A percentile compares a stretch with the other conserved stretches of the same genome.
These are phyloP conservation scores for Scomber colias DNA, from an alignment of 2,113 vertebrate species.

Conservation along the genomic window DNA sequence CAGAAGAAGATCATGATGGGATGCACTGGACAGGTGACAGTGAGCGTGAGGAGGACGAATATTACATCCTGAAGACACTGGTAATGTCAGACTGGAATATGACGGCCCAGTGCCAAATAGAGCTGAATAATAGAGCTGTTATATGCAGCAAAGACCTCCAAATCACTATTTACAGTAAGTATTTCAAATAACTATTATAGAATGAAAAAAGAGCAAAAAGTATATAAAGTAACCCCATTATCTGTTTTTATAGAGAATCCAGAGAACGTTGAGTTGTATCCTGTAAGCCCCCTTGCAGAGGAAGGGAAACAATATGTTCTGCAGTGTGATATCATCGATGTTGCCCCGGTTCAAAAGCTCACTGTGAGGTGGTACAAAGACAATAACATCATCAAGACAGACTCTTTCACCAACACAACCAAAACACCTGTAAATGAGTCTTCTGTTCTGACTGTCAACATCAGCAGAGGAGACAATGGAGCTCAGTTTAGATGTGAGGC, in stretches of 20 bases:
- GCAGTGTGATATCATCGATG: constrained; percentile 72
- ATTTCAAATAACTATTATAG: neutral
- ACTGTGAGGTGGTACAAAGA: constrained; percentile 63
- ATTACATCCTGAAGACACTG: rapidly evolving
- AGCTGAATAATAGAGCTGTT: rapidly evolving
- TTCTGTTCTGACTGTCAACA: rapidly evolving
- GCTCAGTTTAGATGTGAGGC: constrained; percentile 63
- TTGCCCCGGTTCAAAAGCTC: constrained; percentile 64
- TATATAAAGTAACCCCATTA: neutral
- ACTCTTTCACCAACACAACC: neutral
- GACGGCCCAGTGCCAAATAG: constrained; percentile 36
- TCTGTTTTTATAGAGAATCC: constrained; percentile 64
- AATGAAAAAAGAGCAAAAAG: neutral
- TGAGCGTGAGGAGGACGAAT: rapidly evolving
- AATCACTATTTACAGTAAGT: constrained; percentile 77
- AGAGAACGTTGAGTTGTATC: constrained; percentile 14
- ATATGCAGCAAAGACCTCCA: constrained; percentile 29
- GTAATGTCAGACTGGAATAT: constrained; percentile 40
- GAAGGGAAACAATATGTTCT: constrained; percentile 52
- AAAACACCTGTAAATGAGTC: constrained; percentile 18
- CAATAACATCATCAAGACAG: rapidly evolving
- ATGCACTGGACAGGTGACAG: constrained; percentile 32
- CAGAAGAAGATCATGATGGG: rapidly evolving
- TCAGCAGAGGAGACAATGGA: constrained; percentile 29
- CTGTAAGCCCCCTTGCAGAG: neutral